Base-by-base conservation (phyloP, 2,888 invertebrate genomes). In the Chalcosyrphus nemorum region DNA sequence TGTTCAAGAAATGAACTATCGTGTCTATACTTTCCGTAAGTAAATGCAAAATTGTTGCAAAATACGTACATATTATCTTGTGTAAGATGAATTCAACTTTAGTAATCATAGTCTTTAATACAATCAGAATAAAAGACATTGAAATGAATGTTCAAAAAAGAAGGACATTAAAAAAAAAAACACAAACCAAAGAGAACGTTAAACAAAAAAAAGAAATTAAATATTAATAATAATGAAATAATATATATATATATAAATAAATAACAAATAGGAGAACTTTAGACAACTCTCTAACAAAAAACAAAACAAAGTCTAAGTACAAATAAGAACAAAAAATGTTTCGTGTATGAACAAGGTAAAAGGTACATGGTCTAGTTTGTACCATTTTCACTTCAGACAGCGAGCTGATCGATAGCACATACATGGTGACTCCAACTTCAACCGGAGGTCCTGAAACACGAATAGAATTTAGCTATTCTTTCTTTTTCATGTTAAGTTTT, bases 381-480 rank as follows among this genome's bases (percentile, higher is more conserved):
- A 98, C 98, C 98, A 98, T 98, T 95, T 97, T 96, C 93, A 97
- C 98, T 95, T 98, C 98, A 93, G 97, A 98, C 93, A 98, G 97
- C 93, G 97, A 97, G 94, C 97, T 97, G 95, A 98, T 98, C 94
- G 97, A 97, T 93, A 98, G 96, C 94, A 98, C 97, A 95, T 97
- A 97, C 96, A 98, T 97, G 94, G 98, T 98, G 94, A 98, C 97
- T 93, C 97, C 97, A 92, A 98, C 98, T 93, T 97, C 97, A 93
- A 98, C 98, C 92, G 98, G 97, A 93, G 96, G 96, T 95, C 97
- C 97, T 98, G 96, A 93, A 97, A 95, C 88, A 90, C 89, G 89
- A 88, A 89, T 88, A 88, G 86, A 87, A 86, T 86, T 84, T 84
- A 84, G 80, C 80, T 63, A 80, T 75, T 84, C 84, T 75, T 84